phyloP scores from a whole-genome alignment of 92 coral and sea anemone genomes.

The Zoanthus sociatus region DNA sequence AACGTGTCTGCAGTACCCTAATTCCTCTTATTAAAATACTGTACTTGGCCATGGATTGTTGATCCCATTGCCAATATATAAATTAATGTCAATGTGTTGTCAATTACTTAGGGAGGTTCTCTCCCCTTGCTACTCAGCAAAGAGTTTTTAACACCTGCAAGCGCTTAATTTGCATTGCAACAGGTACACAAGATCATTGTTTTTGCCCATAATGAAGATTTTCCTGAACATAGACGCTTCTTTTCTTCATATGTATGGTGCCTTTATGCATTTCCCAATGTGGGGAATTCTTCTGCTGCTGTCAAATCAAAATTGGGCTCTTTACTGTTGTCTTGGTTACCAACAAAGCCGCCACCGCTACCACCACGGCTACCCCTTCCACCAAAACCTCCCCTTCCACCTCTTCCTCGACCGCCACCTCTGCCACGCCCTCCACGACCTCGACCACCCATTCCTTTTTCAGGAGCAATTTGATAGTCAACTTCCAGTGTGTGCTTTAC shows the following conservation, averaged over 20 bases:
- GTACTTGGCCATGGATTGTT: background rate
- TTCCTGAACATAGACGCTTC: constrained; percentile 2
- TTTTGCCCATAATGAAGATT: constrained; percentile 7
- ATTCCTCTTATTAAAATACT: constrained; percentile 42
- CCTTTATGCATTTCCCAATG: constrained; percentile 70
- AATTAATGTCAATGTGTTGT: constrained; percentile 35
- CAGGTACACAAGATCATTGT: constrained; percentile 17
- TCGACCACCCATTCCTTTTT: constrained; percentile 65
- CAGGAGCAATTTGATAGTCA: constrained; percentile 74
- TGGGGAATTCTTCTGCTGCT: constrained; percentile 87
- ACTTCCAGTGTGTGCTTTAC: constrained; percentile 90
- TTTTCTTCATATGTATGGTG: background rate
- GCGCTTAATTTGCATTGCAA: background rate
- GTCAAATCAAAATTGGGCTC: constrained; percentile 79
- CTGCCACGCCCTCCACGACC: constrained; percentile 80
- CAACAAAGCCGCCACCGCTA: constrained; percentile 58
- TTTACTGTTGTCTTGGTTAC: constrained; percentile 45
- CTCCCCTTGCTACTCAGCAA: background rate
- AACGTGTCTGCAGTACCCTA: background rate
- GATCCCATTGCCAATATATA: constrained; percentile 29
- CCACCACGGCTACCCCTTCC: constrained; percentile 76
- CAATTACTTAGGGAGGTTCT: background rate
- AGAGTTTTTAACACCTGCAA: constrained; percentile 29
- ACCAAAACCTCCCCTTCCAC: constrained; percentile 52
- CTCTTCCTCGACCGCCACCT: constrained; percentile 66